Conservation (phyloP, 2,113 vertebrate genomes). For the Merops nubicus region DNA sequence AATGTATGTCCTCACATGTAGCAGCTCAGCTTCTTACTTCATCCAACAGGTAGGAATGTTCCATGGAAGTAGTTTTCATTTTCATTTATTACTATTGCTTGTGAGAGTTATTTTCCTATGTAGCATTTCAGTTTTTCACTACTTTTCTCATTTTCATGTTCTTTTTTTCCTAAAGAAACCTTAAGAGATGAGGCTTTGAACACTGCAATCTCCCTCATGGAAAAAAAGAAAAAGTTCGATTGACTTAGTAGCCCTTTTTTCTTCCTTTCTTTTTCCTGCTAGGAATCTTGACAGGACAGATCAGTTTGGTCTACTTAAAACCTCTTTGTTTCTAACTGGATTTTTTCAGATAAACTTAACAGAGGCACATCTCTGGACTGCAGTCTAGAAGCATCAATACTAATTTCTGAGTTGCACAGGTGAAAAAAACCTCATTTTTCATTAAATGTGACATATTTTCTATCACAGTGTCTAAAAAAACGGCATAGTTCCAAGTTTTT, state of each 20-base stretch:
- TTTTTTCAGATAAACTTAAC: not conserved
- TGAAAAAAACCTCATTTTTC: conserved; percentile 2
- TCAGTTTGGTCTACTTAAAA: not conserved
- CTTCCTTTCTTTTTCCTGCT: not conserved
- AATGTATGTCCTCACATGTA: not conserved
- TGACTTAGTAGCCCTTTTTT: not conserved
- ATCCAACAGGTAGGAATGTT: not conserved
- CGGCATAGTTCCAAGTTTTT: not conserved
- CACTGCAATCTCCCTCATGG: not conserved
- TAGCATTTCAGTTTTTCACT: not conserved
- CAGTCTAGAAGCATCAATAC: not conserved
- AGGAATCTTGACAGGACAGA: not conserved
- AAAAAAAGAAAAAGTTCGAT: not conserved
- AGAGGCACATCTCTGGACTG: not conserved
- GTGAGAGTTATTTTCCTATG: not conserved
- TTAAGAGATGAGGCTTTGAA: not conserved
- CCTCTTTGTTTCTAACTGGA: not conserved
- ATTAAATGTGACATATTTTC: not conserved
- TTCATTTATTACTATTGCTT: not conserved
- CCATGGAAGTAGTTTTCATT: not conserved
- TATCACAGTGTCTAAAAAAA: not conserved
- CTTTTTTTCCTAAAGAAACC: not conserved
- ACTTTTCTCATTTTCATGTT: not conserved
- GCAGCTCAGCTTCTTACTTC: not conserved
- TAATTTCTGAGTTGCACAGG: not conserved